Evolutionary conservation across 2,797 vertebrate species (phyloP).

Genomic region (Pristis pectinata): DNA sequence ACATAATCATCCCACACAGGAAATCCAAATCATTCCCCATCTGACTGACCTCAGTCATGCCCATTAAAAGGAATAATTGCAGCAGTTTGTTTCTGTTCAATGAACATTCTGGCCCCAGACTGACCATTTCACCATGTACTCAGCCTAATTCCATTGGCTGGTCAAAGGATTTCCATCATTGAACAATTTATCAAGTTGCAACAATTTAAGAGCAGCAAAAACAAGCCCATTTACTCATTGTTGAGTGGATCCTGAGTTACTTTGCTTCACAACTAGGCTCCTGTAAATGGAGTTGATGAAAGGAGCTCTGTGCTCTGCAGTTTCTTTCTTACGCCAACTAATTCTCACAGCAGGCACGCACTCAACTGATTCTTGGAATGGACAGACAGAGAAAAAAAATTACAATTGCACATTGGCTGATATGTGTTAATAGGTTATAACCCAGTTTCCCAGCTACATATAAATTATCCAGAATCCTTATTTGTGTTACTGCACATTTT

Average conservation of each 20-base stretch:
- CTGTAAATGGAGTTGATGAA: neutral
- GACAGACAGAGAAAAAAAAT: neutral
- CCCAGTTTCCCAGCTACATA: neutral
- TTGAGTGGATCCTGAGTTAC: neutral
- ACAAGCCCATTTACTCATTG: neutral
- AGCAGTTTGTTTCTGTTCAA: neutral
- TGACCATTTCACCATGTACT: neutral
- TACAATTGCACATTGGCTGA: neutral
- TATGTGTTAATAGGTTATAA: conserved; percentile 11
- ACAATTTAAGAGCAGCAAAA: neutral
- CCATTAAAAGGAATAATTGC: neutral
- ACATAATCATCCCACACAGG: neutral
- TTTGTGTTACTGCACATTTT: neutral
- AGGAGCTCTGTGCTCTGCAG: neutral
- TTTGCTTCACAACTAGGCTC: neutral
- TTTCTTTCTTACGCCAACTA: neutral
- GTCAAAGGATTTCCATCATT: neutral
- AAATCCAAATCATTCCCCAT: neutral
- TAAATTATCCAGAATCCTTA: neutral
- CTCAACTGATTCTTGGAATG: neutral
- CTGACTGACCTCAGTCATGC: neutral
- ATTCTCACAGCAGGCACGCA: neutral
- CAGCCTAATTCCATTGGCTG: neutral
- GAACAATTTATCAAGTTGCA: neutral
- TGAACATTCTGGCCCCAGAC: neutral